Evolutionary conservation across 1,140 invertebrate genomes (phyloP), one percentile per base, ranked within the genome.

Genomic region (Dysdera silvatica): DNA sequence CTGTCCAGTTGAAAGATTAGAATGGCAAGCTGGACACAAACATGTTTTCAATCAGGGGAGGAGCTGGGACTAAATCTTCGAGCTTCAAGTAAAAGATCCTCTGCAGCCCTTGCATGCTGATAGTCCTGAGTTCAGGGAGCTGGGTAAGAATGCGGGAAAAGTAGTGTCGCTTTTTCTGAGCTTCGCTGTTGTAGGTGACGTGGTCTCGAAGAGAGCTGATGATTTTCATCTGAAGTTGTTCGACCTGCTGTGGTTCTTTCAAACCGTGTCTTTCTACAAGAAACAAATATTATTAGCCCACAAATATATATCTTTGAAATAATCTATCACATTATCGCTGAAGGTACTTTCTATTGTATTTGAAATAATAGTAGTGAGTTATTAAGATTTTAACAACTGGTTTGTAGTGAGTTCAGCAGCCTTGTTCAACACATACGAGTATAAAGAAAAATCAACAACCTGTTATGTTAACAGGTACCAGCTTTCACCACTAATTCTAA

Each of bases 191-290:
- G 79, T 94, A 93, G 8, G 91, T 95, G 71, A 95, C 91, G 79
- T 96, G 93, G 71, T 96, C 93, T 10, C 90, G 82, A 12, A 98
- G 79, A 48, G 91, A 91, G 54, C 88, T 86, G 65, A 96, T 95
- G 69, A 97, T 91, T 76, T 93, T 94, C 88, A 91, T 92, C 75
- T 96, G 92, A 8, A 96, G 77, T 70, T 91, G 89, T 74, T 97
- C 92, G 66, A 96, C 90, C 71, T 88, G 86, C 69, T 89, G 85
- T 0, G 91, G 88, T 71, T 96, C 93, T 72, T 89, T 87, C 57
- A 96, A 77, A 18, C 92, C 92, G 71, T 95, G 91, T 28, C 94
- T 84, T 74, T 95, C 93, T 97, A 82, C 47, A 79, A 80, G 66
- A 57, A 65, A 74, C 74, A 66, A 20, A 14, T 23, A 16, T 51